Conservation (phyloP, 1,140 invertebrate genomes). For the Drepana arcuata region DNA sequence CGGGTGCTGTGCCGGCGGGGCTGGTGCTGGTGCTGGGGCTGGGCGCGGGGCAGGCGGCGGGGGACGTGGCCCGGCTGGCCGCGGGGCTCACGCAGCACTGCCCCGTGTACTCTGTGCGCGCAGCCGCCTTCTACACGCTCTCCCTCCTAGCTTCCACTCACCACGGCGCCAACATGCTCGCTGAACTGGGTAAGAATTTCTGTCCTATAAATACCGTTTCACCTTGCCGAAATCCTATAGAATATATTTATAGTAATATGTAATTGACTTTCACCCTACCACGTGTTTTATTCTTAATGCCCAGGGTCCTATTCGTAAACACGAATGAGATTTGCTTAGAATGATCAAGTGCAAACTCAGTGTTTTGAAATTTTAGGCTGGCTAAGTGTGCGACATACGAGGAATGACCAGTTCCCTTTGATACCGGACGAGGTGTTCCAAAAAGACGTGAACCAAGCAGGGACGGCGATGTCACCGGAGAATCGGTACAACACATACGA, state of each 20-base stretch:
- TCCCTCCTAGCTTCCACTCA: conserved; percentile 87
- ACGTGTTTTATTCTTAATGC: too few species aligned
- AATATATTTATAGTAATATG: too few species aligned
- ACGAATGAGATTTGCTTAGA: too few species aligned
- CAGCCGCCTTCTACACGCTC: conserved; percentile 90
- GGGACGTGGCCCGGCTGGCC: conserved; percentile 79
- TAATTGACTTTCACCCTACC: too few species aligned
- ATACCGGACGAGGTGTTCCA: conserved; percentile 78
- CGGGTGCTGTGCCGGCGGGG: conserved; percentile 82
- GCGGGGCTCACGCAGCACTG: conserved; percentile 84
- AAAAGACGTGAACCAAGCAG: conserved; percentile 24
- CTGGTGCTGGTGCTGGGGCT: conserved; percentile 76
- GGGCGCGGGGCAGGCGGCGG: conserved; percentile 41
- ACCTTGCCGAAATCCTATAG: too few species aligned
- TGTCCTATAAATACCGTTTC: not conserved
- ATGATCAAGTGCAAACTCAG: too few species aligned
- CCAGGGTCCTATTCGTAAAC: too few species aligned
- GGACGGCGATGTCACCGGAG: conserved; percentile 41
- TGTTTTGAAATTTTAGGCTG: conserved; percentile 84
- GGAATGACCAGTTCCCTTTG: conserved; percentile 88
- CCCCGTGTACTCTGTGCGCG: conserved; percentile 88
- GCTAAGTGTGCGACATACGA: conserved; percentile 85
- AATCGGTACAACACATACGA: conserved; percentile 44
- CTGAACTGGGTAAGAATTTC: conserved; percentile 74
- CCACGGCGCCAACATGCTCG: conserved; percentile 83